Evolutionary conservation across 2,113 vertebrate species (phyloP), one percentile per base, ranked within the genome.

Genomic region (Aix galericulata): DNA sequence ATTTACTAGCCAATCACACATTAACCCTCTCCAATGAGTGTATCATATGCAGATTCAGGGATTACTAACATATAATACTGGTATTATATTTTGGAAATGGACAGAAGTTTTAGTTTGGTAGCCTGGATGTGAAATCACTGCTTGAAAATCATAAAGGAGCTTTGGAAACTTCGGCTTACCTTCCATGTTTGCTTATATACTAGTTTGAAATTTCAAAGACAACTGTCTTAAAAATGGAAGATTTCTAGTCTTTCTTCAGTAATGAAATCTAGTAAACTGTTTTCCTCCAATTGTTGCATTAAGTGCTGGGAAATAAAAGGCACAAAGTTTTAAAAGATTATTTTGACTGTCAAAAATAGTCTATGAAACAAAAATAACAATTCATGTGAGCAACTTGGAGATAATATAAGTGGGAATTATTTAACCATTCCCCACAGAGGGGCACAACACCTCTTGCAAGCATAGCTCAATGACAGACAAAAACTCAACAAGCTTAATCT

Each of bases 381-480:
- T 60, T 76, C 22, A 23, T 8, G n/a, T 38, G 55, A 64, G 16
- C 10, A 89, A 42, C 13, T 7, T 85, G 22, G 18, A 85, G 11
- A 89, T 5, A 89, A 50, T 12, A 42, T 56, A 62, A 72, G 34
- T 25, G 22, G 12, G 29, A 50, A 62, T 34, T 50, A 36, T 4
- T 17, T 64, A 64, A 69, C 2, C 44, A 67, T 29, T 79, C 76
- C 87, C 36, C 59, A 87, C 50, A n/a, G 15, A 55, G 29, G 38
- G 13, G 42, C 11, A 46, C 12, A 60, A 48, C 0, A 1, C 1
- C 36, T 9, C 25, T 22, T 22, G 46, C 46, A 48, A 48, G 46
- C 7, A 1, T 34, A 1, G 0, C 17, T 53, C 32, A 74, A 9
- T 31, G 20, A 26, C 2, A 1, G n/a, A n/a, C n/a, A n/a, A n/a